These are phyloP conservation scores for Atta colombica DNA, from an alignment of 1,140 invertebrate genomes.

Conservation along the genomic window DNA sequence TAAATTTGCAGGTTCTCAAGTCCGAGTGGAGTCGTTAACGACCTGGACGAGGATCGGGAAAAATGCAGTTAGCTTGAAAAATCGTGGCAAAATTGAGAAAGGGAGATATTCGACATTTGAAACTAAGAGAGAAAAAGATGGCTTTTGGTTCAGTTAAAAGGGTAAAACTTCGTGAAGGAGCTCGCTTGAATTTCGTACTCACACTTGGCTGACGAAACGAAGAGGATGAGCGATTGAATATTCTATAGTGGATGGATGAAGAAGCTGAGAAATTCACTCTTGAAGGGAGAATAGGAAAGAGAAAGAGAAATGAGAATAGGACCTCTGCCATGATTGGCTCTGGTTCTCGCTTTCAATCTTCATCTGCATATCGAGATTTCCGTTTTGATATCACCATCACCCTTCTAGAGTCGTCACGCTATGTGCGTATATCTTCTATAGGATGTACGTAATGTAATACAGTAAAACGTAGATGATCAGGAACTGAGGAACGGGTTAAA, in stretches of 20 bases:
- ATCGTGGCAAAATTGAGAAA: conserved; percentile 18
- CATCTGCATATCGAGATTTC: conserved; percentile 69
- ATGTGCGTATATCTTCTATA: not conserved
- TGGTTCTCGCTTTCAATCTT: conserved; percentile 38
- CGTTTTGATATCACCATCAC: conserved; percentile 38
- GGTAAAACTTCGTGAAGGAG: conserved; percentile 33
- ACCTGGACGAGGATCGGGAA: not conserved
- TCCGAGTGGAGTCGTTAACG: not conserved
- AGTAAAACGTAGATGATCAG: not conserved
- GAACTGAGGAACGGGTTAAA: not conserved
- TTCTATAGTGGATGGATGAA: conserved; percentile 50
- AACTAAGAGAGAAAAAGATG: conserved; percentile 23
- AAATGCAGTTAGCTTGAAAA: conserved; percentile 23
- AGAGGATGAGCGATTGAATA: conserved; percentile 64
- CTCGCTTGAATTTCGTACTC: conserved; percentile 54
- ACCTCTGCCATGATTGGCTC: conserved; percentile 30
- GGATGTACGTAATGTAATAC: not conserved
- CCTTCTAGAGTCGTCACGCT: not conserved
- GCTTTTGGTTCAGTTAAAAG: conserved; percentile 49
- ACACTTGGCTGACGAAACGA: conserved; percentile 31
- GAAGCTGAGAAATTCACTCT: conserved; percentile 15
- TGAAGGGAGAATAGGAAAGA: not conserved
- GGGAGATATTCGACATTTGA: conserved; percentile 33
- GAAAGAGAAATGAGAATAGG: not conserved
- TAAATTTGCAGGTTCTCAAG: conserved; percentile 22